These are phyloP conservation scores for Psittacula echo DNA, from an alignment of 2,797 vertebrate species.

Conservation along the genomic window DNA sequence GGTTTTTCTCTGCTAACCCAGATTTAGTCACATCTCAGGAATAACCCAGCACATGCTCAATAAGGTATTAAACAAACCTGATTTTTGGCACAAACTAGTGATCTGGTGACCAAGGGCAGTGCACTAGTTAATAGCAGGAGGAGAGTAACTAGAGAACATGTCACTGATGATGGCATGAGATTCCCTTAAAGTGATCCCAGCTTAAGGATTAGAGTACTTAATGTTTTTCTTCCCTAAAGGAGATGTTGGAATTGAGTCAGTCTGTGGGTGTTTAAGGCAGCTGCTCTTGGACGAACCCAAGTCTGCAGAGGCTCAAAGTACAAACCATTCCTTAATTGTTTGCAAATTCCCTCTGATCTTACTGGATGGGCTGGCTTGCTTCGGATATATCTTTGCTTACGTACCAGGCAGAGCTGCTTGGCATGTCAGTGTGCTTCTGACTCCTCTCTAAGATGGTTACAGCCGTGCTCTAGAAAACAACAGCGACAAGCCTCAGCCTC, in stretches of 20 bases:
- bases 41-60: neutral
- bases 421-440: neutral
- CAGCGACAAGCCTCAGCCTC: neutral
- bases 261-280: neutral
- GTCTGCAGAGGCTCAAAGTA: slow-evolving; percentile 11
- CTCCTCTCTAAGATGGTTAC: slow-evolving; percentile 27
- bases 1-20: neutral
- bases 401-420: slow-evolving; percentile 31
- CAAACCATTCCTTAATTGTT: slow-evolving; percentile 60
- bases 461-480: neutral
- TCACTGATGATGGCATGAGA: slow-evolving; percentile 7
- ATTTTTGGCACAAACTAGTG: neutral
- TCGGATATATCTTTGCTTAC: slow-evolving; percentile 6
- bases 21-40: neutral
- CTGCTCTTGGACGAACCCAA: neutral
- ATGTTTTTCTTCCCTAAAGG: slow-evolving; percentile 24
- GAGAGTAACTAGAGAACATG: neutral
- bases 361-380: neutral
- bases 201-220: slow-evolving; percentile 55
- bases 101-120: neutral
- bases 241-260: slow-evolving; percentile 21
- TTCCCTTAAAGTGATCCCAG: slow-evolving; percentile 54
- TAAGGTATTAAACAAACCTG: neutral
- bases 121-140: slow-evolving; percentile 23
- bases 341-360: slow-evolving; percentile 49